Evolutionary conservation across 2,797 vertebrate species (phyloP), one percentile per base, ranked within the genome.

Genomic region (Danio albolineatus): DNA sequence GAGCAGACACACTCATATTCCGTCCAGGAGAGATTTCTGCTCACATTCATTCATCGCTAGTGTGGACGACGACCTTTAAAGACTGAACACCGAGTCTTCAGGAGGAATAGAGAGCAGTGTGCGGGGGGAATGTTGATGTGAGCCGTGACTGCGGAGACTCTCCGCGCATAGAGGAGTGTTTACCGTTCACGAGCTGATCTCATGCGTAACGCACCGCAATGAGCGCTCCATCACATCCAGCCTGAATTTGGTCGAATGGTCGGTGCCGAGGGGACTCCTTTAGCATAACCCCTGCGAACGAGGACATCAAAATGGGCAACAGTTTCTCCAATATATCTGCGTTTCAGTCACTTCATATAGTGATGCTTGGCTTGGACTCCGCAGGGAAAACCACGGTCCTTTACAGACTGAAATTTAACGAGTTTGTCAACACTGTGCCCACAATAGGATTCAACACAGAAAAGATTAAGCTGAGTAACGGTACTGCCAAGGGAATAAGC

Each of bases 401-500:
- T 0, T 99, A 98, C 91, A 92, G 97, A 71, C 92, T 99, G 44
- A 97, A 97, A 93, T 98, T 99, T 87, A 97, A 98, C 89, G 97
- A 99, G 93, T 98, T 99, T 81, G 97, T 99, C 83, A 98, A 99
- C 93, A 98, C 97, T 0, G 97, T 98, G 87, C 97, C 97, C 82
- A 98, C 97, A 84, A 99, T 98, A 85, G 97, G 97, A 65, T 99
- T 99, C 93, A 99, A 98, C 94, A 98, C 97, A 0, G 97, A 99
- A 93, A 93, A 94, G 90, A 97, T 98, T 89, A 93, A 94, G 70
- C 90, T 98, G 81, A 96, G 96, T 86, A 96, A 96, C 81, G 96
- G 97, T 80, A 94, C 95, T 5, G 97, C 97, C 78, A 93, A 96
- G 87, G 97, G 97, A 78, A 97, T 98, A 93, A 98, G 97, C 91